Percentiles rank a stretch among this genome's conserved stretches.
These are phyloP conservation scores for Pristionchus japonicus DNA, from an alignment of 2,888 invertebrate species.

Conservation along the genomic window DNA sequence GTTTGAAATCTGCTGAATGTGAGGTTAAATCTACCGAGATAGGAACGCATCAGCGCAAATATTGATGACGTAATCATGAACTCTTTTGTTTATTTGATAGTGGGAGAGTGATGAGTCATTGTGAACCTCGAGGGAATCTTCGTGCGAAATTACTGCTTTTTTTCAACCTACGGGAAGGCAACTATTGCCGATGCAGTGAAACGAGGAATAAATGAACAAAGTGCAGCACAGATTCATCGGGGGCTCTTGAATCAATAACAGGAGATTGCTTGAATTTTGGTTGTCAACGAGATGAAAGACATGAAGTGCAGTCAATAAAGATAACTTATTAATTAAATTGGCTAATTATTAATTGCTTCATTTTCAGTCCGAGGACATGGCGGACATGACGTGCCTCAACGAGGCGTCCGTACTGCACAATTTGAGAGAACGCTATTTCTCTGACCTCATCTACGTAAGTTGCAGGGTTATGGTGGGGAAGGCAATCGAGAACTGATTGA, in stretches of 20 bases:
- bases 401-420: slow-evolving; percentile 99
- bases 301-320: neutral
- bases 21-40: neutral
- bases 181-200: neutral
- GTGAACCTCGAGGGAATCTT: neutral
- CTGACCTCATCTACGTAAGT: slow-evolving; percentile 99
- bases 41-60: neutral
- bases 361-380: slow-evolving; percentile 93
- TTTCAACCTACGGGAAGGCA: neutral
- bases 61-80: neutral
- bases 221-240: neutral
- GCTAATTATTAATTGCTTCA: neutral
- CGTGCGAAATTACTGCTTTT: neutral
- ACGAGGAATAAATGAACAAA: neutral
- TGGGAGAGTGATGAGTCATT: neutral
- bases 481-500: neutral
- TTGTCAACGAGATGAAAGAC: too few species aligned
- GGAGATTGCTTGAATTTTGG: too few species aligned
- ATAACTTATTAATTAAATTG: neutral
- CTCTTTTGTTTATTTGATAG: neutral
- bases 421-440: slow-evolving; percentile 98
- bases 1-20: too few species aligned
- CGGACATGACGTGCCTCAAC: slow-evolving; percentile 97
- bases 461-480: neutral
- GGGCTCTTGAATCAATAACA: neutral